Conservation (phyloP, 2,888 invertebrate genomes). For the Lamellibrachia satsuma region DNA sequence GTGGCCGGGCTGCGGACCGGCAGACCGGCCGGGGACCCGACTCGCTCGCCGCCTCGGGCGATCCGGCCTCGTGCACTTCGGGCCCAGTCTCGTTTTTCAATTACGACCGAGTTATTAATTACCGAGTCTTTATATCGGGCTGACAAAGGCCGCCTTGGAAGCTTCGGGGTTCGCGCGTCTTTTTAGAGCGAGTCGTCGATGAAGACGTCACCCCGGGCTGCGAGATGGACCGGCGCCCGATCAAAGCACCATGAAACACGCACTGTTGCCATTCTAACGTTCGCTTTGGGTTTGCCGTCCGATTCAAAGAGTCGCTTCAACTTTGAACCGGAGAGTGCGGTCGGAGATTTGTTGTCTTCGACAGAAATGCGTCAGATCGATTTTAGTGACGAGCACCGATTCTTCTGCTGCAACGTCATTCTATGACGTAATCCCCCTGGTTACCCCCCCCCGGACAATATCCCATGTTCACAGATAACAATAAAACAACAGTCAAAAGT, state of each 20-base stretch:
- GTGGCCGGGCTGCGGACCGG: constrained; percentile 6
- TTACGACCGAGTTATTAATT: not conserved
- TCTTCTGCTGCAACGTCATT: not conserved
- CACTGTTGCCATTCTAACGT: not conserved
- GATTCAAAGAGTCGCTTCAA: constrained; percentile 3
- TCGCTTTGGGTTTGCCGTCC: not conserved
- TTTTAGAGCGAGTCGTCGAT: not conserved
- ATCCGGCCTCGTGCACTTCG: not conserved
- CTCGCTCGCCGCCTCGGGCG: not conserved
- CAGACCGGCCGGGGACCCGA: not conserved
- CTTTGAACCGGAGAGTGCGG: not conserved
- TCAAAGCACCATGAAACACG: not conserved
- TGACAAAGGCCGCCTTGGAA: not conserved
- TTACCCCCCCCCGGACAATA: not conserved
- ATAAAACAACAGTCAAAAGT: too few species aligned
- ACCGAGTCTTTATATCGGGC: not conserved
- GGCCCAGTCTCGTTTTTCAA: constrained; percentile 17
- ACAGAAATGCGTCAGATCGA: not conserved
- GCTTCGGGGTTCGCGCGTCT: constrained; percentile 17
- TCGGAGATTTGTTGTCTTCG: not conserved
- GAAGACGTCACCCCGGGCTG: not conserved
- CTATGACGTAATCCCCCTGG: not conserved
- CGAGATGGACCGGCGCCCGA: not conserved
- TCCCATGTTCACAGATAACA: not conserved
- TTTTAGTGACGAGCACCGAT: not conserved